Evolutionary conservation across 2,113 vertebrate species (phyloP), one percentile per base, ranked within the genome.

Genomic region (Amblyopsis rosae): DNA sequence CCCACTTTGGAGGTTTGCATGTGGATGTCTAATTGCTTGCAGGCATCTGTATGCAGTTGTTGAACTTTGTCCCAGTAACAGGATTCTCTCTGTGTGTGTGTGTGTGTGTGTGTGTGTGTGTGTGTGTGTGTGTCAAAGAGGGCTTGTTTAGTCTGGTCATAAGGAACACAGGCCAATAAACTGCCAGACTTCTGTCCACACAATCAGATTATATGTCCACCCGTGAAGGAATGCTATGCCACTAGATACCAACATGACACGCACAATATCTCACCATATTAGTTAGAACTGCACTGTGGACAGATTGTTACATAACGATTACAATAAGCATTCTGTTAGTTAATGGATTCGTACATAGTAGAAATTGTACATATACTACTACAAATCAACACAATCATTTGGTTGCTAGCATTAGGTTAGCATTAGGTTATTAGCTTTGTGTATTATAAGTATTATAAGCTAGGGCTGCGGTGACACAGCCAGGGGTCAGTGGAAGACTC

Each of bases 11-110:
- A 82, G 79, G 80, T 82, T 76, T 84, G 81, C 83, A 91, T 88
- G 76, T 79, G 75, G 81, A 87, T 70, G 63, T 86, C 69, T 89
- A 88, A 89, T 92, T 91, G 90, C 87, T 86, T 84, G 80, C 77
- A 76, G 87, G 86, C 86, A 88, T 90, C 67, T 89, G 89, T 86
- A 88, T 84, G 88, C 88, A 87, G 87, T 85, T 81, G 79, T 87
- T 89, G 91, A 94, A 93, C 94, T 94, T 90, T 94, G 91, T 88
- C 88, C 93, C 91, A 94, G 78, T 92, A 77, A 81, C 72, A 68
- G 76, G 87, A 81, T 82, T 81, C 12, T 82, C 73, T 75, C 67
- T 64, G 75, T 73, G 62, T 57, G 60, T 80, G 70, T 12, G 54
- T 58, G 59, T 73, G 65, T 60, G 73, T 65, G 64, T 66, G 53